Percentiles rank a stretch among this genome's conserved stretches.
These are phyloP conservation scores for Brienomyrus brachyistius DNA, from an alignment of 2,113 vertebrate genomes.

Conservation along the genomic window DNA sequence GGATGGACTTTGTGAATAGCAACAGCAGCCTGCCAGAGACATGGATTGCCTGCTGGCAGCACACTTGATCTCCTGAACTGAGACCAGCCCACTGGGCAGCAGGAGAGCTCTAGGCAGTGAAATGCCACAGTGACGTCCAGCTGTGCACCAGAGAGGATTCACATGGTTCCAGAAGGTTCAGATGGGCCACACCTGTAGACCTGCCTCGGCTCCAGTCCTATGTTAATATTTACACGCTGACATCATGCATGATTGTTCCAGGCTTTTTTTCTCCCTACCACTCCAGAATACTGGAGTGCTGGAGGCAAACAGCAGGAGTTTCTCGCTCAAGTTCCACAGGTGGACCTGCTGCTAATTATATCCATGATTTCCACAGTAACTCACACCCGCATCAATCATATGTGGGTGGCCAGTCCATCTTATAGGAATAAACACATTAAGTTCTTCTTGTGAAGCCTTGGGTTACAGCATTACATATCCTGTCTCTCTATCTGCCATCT, in stretches of 20 bases:
- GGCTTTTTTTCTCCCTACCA: background rate
- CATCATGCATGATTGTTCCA: background rate
- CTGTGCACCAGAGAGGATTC: background rate
- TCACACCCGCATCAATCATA: background rate
- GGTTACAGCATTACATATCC: background rate
- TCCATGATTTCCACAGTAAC: background rate
- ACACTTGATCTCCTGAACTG: background rate
- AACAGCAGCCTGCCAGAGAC: background rate
- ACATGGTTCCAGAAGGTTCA: background rate
- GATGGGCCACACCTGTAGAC: slow-evolving; percentile 2
- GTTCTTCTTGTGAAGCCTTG: background rate
- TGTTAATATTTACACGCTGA: slow-evolving; percentile 11
- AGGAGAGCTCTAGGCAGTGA: background rate
- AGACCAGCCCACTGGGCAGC: background rate
- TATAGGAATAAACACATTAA: background rate
- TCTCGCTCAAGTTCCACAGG: background rate
- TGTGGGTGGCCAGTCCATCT: background rate
- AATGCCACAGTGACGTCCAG: background rate
- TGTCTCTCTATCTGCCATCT: background rate
- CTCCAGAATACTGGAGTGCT: background rate
- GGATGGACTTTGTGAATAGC: background rate
- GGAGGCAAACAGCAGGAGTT: background rate
- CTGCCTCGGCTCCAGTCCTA: background rate
- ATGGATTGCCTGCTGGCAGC: background rate
- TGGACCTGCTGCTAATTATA: background rate